Evolutionary conservation across 2,888 invertebrate genomes (phyloP).

Genomic region (Terebella lapidaria): DNA sequence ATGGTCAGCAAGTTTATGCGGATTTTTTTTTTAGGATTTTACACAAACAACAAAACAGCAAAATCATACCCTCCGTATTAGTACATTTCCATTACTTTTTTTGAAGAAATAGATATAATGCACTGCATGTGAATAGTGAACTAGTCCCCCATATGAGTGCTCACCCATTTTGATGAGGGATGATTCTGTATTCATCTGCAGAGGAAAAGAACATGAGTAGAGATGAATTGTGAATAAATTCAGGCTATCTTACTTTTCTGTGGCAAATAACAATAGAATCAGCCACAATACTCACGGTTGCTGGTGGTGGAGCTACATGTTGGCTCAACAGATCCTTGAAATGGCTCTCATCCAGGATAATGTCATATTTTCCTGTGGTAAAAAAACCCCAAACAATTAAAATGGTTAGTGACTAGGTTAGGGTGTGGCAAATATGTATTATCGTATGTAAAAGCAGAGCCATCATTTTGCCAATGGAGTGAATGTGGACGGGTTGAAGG

Average conservation of each 20-base stretch:
- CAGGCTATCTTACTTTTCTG: background rate
- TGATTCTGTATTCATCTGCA: constrained; percentile 43
- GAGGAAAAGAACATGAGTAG: constrained; percentile 7
- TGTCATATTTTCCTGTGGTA: constrained; percentile 71
- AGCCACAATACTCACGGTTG: constrained; percentile 35
- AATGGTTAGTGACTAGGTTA: no score
- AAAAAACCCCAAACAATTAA: background rate
- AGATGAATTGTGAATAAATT: background rate
- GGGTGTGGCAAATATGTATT: no score
- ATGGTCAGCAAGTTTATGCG: no score
- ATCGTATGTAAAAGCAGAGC: no score
- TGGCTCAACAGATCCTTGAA: constrained; percentile 57
- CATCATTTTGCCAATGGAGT: no score
- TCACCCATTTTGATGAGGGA: constrained; percentile 70
- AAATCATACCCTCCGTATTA: no score
- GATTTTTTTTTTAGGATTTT: no score
- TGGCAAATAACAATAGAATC: background rate
- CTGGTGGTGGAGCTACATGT: constrained; percentile 56
- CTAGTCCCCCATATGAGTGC: no score
- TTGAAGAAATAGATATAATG: background rate
- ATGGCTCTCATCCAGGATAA: constrained; percentile 79
- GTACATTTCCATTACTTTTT: no score
- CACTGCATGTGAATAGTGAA: background rate
- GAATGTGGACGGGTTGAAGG: no score
- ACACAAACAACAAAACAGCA: no score